phyloP scores from a whole-genome alignment of 2,113 vertebrate genomes.

The Hepsetus odoe region DNA sequence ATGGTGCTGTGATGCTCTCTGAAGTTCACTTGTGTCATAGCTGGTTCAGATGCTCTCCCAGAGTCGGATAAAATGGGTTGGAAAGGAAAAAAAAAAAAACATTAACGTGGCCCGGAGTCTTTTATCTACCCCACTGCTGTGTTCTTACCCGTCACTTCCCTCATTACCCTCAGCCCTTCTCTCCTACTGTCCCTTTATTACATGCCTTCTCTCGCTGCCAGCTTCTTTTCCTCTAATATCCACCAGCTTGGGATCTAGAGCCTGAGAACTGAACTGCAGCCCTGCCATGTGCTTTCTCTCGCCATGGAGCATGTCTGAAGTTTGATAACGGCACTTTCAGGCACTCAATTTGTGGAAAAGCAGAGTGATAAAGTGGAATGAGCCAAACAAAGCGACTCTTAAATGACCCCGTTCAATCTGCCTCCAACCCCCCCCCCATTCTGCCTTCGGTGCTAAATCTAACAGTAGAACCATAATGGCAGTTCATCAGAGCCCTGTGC shows the following conservation, averaged over 20 bases:
- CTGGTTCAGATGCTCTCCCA: slow-evolving; percentile 12
- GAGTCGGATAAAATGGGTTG: background rate
- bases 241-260: background rate
- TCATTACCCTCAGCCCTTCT: slow-evolving; percentile 10
- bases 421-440: background rate
- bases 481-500: slow-evolving; percentile 18
- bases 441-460: slow-evolving; percentile 31
- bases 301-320: slow-evolving; percentile 9
- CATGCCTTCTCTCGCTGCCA: background rate
- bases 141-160: background rate
- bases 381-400: slow-evolving; percentile 34
- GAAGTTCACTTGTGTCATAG: slow-evolving; percentile 12
- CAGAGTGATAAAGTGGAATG: slow-evolving; percentile 25
- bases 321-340: slow-evolving; percentile 31
- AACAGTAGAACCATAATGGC: slow-evolving; percentile 29
- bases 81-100: background rate
- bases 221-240: background rate
- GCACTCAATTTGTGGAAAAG: slow-evolving; percentile 25
- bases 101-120: background rate
- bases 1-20: background rate
- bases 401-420: slow-evolving; percentile 38
- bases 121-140: slow-evolving; percentile 15
- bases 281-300: background rate
- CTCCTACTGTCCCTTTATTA: slow-evolving; percentile 3
- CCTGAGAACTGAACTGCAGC: background rate